Evolutionary conservation across 2,888 invertebrate species (phyloP), one percentile per base, ranked within the genome.

Genomic region (Itoplectis maculator): DNA sequence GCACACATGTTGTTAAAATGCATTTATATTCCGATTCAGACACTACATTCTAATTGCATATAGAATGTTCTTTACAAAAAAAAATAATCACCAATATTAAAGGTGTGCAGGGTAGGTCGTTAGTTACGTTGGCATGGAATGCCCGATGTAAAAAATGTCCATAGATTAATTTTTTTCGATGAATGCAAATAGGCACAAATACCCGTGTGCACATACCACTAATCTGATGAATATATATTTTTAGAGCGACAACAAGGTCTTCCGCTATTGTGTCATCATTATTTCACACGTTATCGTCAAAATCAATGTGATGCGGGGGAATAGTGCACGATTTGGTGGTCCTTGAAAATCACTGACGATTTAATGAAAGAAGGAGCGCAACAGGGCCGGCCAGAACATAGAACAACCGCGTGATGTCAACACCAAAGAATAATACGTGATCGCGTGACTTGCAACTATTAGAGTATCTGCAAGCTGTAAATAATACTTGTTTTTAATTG

Each of bases 221-320:
- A 18, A 0, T 49, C 15, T 7, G 15, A 15, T 5, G n/a, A 35
- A 35, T 13, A 6, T 29, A 35, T 15, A 56, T 59, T 59, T 59
- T 35, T 59, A 35, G 35, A 37, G 5, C 54, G 37, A 15, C n/a
- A 6, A 59, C 59, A 59, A 59, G 37, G 35, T 40, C 61, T 40
- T 40, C 35, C 11, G 35, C 18, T 61, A 9, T 61, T 61, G 40
- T 61, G 61, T 61, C 61, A 61, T 61, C 40, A 11, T 61, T 61
- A 37, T 40, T 18, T 61, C 37, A 40, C 61, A 9, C 1, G 2
- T 0, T 61, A 15, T 40, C 18, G 29, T 56, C 29, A 56, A 56
- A 23, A 56, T 56, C 56, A 56, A 29, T 11, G 29, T 3, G 3
- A 20, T 23, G 13, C 23, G 13, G 29, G 11, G 29, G 2, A 13